phyloP scores from a whole-genome alignment of 2,888 invertebrate genomes.

The Boloria selene region DNA sequence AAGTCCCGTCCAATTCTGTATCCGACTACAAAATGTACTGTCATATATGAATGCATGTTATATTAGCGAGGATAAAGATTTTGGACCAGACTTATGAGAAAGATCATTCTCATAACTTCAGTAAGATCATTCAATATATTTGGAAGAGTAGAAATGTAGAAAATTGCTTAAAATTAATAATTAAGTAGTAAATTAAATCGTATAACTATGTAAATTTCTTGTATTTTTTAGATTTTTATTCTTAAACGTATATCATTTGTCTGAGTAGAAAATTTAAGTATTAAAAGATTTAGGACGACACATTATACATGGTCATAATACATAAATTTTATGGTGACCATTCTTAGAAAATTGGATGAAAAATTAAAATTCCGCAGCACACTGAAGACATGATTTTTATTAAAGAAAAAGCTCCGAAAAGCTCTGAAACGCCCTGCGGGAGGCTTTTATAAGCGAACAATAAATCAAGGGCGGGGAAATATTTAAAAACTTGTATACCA shows the following conservation, averaged over 20 bases:
- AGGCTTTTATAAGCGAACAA: constrained; percentile 77
- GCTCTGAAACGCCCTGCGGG: constrained; percentile 64
- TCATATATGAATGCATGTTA: too few relatives aligned
- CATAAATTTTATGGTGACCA: constrained; percentile 64
- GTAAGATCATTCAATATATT: too few relatives aligned
- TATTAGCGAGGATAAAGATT: too few relatives aligned
- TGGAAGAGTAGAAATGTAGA: too few relatives aligned
- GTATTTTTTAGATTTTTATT: neutral
- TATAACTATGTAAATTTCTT: too few relatives aligned
- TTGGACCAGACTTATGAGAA: too few relatives aligned
- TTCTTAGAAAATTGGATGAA: constrained; percentile 51
- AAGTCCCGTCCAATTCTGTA: too few relatives aligned
- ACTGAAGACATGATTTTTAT: constrained; percentile 65
- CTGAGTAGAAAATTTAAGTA: too few relatives aligned
- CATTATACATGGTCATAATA: constrained; percentile 3
- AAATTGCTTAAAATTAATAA: too few relatives aligned
- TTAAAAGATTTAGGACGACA: neutral
- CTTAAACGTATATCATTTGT: neutral
- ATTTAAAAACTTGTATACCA: constrained; percentile 67
- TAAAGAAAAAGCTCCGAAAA: constrained; percentile 71
- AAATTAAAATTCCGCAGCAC: constrained; percentile 67
- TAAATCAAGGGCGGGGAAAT: constrained; percentile 78
- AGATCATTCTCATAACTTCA: too few relatives aligned
- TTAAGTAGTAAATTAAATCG: too few relatives aligned
- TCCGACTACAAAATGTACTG: too few relatives aligned